Evolutionary conservation across 2,797 vertebrate genomes (phyloP).

Genomic region (Amblyraja radiata): DNA sequence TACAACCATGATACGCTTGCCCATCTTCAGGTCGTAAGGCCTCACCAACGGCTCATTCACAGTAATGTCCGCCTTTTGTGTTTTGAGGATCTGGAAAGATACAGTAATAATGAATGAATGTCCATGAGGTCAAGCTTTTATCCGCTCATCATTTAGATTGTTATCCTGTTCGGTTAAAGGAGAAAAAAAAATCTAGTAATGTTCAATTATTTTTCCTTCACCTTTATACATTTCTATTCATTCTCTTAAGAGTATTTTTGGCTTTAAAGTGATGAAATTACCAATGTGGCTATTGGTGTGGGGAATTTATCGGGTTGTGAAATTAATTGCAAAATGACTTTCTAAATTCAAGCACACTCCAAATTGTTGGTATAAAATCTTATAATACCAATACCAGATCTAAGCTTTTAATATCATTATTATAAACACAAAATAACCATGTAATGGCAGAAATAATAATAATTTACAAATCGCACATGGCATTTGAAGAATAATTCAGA

Average conservation of each 20-base stretch:
- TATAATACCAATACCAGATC: neutral
- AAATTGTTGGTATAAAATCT: neutral
- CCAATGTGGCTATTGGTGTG: too few relatives aligned
- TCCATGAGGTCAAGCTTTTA: neutral
- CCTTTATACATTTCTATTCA: neutral
- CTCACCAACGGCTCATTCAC: constrained; percentile 60
- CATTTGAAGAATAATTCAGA: neutral
- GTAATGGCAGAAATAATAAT: neutral
- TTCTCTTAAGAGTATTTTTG: neutral
- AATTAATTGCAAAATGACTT: neutral
- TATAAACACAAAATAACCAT: neutral
- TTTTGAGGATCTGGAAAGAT: constrained; percentile 66
- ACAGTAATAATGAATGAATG: neutral
- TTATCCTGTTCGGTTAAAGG: neutral
- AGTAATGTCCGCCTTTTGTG: constrained; percentile 67
- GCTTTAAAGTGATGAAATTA: neutral
- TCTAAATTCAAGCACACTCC: neutral
- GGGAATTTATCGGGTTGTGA: neutral
- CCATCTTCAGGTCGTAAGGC: constrained; percentile 83
- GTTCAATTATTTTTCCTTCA: neutral
- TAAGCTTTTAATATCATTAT: neutral
- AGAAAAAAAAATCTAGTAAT: neutral
- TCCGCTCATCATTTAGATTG: neutral
- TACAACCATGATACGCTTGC: constrained; percentile 77
- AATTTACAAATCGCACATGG: neutral